Conservation (phyloP, 1,140 invertebrate species). For the Sycobia sp. region DNA sequence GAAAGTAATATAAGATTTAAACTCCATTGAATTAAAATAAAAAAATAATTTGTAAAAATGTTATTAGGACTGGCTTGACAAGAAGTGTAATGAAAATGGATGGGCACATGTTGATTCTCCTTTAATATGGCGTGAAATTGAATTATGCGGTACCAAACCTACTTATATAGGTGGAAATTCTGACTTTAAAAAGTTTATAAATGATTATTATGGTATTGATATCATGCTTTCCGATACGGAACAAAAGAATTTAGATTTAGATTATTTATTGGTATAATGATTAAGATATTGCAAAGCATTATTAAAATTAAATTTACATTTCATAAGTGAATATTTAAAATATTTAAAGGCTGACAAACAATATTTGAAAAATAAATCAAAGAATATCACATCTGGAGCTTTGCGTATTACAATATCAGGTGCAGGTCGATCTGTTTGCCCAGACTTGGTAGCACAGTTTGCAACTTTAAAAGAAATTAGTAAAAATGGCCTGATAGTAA, state of each 20-base stretch:
- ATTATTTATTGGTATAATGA: slow-evolving; percentile 31
- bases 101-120: slow-evolving; percentile 39
- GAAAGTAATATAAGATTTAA: slow-evolving; percentile 30
- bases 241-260: slow-evolving; percentile 27
- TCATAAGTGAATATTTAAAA: not conserved
- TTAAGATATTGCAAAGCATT: not conserved
- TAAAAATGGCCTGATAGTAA: slow-evolving; percentile 34
- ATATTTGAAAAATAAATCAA: slow-evolving; percentile 2
- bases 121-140: slow-evolving; percentile 41
- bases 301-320: not conserved
- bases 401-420: slow-evolving; percentile 37
- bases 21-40: not conserved
- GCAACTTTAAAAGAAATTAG: slow-evolving; percentile 34
- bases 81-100: slow-evolving; percentile 27
- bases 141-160: slow-evolving; percentile 5
- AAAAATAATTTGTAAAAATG: slow-evolving; percentile 1
- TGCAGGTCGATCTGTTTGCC: slow-evolving; percentile 38
- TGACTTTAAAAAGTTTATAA: slow-evolving; percentile 38
- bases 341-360: slow-evolving; percentile 7
- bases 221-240: slow-evolving; percentile 29
- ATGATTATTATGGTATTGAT: slow-evolving; percentile 36
- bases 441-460: slow-evolving; percentile 38
- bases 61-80: slow-evolving; percentile 37
- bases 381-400: slow-evolving; percentile 6
- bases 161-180: slow-evolving; percentile 34